A percentile compares a stretch with the other conserved stretches of the same genome.
These are phyloP conservation scores for Myotis pilosus DNA, from an alignment of 2,797 vertebrate genomes.

Conservation along the genomic window DNA sequence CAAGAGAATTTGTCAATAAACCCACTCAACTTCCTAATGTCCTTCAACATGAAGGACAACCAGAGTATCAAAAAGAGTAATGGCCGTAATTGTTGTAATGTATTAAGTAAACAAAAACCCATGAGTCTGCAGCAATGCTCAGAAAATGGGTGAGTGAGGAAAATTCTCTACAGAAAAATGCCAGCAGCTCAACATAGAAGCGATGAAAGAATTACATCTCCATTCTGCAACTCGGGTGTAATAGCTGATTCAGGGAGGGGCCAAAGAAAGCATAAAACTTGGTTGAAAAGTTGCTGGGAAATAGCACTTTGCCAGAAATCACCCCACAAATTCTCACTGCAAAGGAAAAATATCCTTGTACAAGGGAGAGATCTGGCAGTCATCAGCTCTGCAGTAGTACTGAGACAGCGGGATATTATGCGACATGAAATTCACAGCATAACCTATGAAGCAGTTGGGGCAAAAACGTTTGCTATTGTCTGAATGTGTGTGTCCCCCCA, in stretches of 20 bases:
- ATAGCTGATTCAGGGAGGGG: background rate
- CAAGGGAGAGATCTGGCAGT: background rate
- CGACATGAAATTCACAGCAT: background rate
- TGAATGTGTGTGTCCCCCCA: background rate
- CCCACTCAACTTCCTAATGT: background rate
- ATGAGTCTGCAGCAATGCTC: background rate
- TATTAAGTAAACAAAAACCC: background rate
- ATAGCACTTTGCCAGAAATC: background rate
- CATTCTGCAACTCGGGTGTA: background rate
- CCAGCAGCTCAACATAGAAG: background rate
- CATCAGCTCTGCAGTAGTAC: background rate
- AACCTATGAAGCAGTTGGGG: background rate
- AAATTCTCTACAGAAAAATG: background rate
- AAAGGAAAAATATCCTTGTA: constrained; percentile 6
- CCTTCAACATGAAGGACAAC: background rate
- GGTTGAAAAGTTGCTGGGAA: background rate
- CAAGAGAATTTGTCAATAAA: background rate
- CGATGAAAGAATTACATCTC: background rate
- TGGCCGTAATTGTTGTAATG: background rate
- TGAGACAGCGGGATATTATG: background rate
- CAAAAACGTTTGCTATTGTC: background rate
- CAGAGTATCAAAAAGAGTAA: background rate
- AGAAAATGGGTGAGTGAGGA: background rate
- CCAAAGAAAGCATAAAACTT: background rate
- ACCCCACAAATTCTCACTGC: background rate